Evolutionary conservation across 1,140 invertebrate genomes (phyloP), one percentile per base, ranked within the genome.

Genomic region (Leptinotarsa texana): DNA sequence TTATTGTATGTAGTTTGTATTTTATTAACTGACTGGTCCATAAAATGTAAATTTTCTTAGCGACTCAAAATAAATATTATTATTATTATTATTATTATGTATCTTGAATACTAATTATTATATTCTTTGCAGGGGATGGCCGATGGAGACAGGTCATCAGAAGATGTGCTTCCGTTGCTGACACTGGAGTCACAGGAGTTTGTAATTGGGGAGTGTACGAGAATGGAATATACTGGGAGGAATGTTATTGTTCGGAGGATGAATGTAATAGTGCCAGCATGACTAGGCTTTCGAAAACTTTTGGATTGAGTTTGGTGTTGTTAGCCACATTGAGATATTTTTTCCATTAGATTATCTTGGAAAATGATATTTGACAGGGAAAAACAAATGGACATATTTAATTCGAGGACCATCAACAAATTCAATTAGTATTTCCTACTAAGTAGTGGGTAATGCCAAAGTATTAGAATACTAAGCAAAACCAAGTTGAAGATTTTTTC

Each of bases 171-270:
- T 96, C 95, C 1, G 93, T 97, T 3, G 91, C 95, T 8, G 95
- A 95, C 77, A 96, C 93, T 47, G 95, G 95, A 79, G 95, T 95
- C 0, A 96, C 94, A 1, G 94, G 94, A 61, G 94, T 96, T 2
- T 98, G 96, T 81, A 97, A 97, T 83, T 97, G 96, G 95, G 96
- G 96, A 17, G 95, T 97, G 15, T 92, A 94, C 78, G 92, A 94
- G 73, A 97, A 97, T 82, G 95, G 95, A 4, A 93, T 95, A 0
- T 98, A 96, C 82, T 98, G 95, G 95, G 94, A 98, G 84, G 94
- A 97, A 84, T 98, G 96, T 82, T 97, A 96, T 80, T 98, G 96
- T 85, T 93, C 94, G 1, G 89, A 92, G 75, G 95, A 97, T 83
- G 91, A 91, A 76, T 98, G 96, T 82, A 98, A 97, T 85, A 80